Evolutionary conservation across 2,113 vertebrate genomes (phyloP), one percentile per base, ranked within the genome.

Genomic region (Gadus macrocephalus): DNA sequence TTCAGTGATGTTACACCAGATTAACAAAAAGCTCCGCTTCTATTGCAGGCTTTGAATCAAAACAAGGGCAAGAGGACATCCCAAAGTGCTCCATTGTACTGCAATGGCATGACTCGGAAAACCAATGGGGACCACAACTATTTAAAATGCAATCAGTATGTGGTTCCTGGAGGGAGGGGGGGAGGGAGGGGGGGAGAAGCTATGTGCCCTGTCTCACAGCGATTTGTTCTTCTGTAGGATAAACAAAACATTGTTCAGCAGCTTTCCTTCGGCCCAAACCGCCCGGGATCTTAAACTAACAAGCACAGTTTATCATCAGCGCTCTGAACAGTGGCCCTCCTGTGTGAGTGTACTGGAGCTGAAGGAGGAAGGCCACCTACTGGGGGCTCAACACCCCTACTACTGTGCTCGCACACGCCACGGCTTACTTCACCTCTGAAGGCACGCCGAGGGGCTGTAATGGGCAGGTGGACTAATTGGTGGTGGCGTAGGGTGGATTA

Each of bases 81-180:
- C 79, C 63, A 53, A 53, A 3, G 38, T 63, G 70, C 68, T 64
- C 72, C 63, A 60, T 73, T 35, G 58, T 66, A 72, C 74, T 68
- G n/a, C 67, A 70, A 22, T 63, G 69, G 73, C 27, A 66, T 2
- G 15, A n/a, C 28, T 55, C 25, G 19, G 31, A 42, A 64, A 65
- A n/a, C 53, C 56, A 81, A 72, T 64, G 35, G 8, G 8, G 22
- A 55, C 72, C 69, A 64, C 73, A 85, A 22, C 69, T 81, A 77
- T 85, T 77, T 67, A 15, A 76, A 76, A 79, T 79, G 64, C 20
- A 74, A 77, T 83, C 77, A 76, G 62, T 38, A 31, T 80, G 82
- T 71, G 77, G 75, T 69, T 69, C 38, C 38, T 69, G 60, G 68
- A 74, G 53, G 20, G 20, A 20, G 20, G 20, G 20, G n/a, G n/a